phyloP scores from a whole-genome alignment of 2,797 vertebrate genomes.

The Tenualosa ilisha region DNA sequence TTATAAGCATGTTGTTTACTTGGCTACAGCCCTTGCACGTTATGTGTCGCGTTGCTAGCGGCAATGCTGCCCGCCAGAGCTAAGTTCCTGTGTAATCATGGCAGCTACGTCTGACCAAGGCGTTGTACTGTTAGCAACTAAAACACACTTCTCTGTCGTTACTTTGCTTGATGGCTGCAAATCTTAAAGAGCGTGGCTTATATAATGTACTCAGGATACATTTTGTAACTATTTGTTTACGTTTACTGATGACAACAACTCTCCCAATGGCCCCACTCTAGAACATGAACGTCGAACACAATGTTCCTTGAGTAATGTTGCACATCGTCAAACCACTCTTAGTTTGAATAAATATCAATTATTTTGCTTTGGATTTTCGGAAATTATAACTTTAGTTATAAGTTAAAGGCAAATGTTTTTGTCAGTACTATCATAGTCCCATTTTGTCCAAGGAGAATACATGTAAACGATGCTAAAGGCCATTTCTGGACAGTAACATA shows the following conservation, averaged over 20 bases:
- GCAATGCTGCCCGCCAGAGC: constrained; percentile 59
- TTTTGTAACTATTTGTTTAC: background rate
- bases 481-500: background rate
- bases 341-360: background rate
- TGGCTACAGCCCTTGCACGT: constrained; percentile 52
- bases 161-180: background rate
- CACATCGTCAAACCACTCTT: background rate
- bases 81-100: constrained; percentile 60
- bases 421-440: background rate
- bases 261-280: background rate
- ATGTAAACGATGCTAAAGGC: background rate
- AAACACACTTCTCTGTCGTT: constrained; percentile 24
- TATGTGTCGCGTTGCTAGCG: constrained; percentile 53
- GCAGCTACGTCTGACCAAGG: constrained; percentile 59
- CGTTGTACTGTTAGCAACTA: constrained; percentile 57
- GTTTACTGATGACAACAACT: background rate
- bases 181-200: background rate
- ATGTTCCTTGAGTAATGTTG: background rate
- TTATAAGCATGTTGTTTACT: constrained; percentile 54
- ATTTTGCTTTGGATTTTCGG: background rate
- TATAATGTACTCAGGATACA: background rate
- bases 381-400: background rate
- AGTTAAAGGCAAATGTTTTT: background rate
- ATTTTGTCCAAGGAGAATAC: background rate
- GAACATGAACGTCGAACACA: background rate